Conservation (phyloP, 37 sponge, comb jelly and placozoan genomes). For the Oscarella lobularis region DNA sequence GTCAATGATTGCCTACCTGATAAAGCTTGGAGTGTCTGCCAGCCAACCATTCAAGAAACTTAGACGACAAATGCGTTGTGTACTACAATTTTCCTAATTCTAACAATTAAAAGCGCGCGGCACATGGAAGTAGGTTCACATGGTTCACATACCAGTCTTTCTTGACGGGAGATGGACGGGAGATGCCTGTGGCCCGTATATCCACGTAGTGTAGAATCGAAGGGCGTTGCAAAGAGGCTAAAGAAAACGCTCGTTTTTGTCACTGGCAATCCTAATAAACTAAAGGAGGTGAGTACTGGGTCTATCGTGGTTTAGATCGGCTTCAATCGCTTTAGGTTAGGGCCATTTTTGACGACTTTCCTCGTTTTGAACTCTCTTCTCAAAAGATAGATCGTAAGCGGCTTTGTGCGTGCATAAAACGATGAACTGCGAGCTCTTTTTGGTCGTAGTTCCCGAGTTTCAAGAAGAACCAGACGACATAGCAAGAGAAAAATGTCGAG, state of each 20-base stretch:
- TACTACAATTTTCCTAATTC: too few species aligned
- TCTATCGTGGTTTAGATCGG: too few species aligned
- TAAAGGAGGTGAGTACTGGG: constrained; percentile 78
- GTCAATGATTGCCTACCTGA: not conserved
- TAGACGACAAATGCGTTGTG: too few species aligned
- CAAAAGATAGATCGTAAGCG: not conserved
- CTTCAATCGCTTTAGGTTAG: too few species aligned
- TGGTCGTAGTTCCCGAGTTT: constrained; percentile 73
- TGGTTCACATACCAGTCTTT: too few species aligned
- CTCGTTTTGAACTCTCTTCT: not conserved
- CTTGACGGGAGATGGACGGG: too few species aligned
- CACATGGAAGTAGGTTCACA: too few species aligned
- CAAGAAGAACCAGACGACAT: constrained; percentile 93
- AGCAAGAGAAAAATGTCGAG: constrained; percentile 67
- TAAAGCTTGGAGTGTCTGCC: not conserved
- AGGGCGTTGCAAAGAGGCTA: not conserved
- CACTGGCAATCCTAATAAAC: constrained; percentile 79
- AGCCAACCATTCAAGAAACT: not conserved
- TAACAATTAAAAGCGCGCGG: too few species aligned
- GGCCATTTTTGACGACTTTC: not conserved
- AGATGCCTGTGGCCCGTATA: too few species aligned
- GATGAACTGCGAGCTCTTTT: too few species aligned
- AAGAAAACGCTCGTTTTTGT: constrained; percentile 61
- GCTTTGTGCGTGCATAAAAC: too few species aligned
- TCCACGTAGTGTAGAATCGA: too few species aligned